Percentiles rank a stretch among this genome's conserved stretches.
These are phyloP conservation scores for Neotoxoptera formosana DNA, from an alignment of 1,140 invertebrate species.

Conservation along the genomic window DNA sequence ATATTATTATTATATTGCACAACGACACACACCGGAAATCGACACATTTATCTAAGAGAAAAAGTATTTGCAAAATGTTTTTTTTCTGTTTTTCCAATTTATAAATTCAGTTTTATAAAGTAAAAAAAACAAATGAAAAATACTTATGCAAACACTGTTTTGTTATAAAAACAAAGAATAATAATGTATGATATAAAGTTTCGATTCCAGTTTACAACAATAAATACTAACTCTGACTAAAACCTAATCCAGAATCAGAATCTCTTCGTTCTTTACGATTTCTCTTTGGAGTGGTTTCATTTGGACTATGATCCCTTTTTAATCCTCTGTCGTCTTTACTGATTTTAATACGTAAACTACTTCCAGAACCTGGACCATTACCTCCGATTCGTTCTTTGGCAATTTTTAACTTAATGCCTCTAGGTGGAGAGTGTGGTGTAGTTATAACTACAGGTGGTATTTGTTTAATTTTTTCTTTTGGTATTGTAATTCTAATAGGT, in stretches of 20 bases:
- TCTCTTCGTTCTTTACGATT: constrained; percentile 45
- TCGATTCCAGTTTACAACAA: constrained; percentile 46
- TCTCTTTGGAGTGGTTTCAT: constrained; percentile 43
- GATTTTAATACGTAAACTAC: constrained; percentile 54
- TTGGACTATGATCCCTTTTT: constrained; percentile 55
- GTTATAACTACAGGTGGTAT: constrained; percentile 59
- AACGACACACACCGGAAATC: constrained; percentile 46
- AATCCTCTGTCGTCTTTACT: constrained; percentile 55
- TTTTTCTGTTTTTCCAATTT: not conserved
- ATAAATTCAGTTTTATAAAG: constrained; percentile 21
- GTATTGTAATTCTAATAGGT: constrained; percentile 71
- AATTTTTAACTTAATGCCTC: constrained; percentile 54
- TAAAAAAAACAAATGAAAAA: constrained; percentile 46
- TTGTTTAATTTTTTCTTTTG: constrained; percentile 70
- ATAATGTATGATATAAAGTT: constrained; percentile 43
- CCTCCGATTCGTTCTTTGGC: constrained; percentile 51
- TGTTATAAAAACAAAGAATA: constrained; percentile 28
- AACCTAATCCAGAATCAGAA: constrained; percentile 49
- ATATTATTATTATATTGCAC: constrained; percentile 53
- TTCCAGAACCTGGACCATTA: constrained; percentile 39
- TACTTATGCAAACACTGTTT: constrained; percentile 24
- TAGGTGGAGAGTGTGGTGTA: constrained; percentile 53
- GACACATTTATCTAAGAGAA: constrained; percentile 46
- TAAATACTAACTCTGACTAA: constrained; percentile 56
- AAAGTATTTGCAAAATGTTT: constrained; percentile 38